Evolutionary conservation across 2,113 vertebrate genomes (phyloP).

Genomic region (Charina bottae): DNA sequence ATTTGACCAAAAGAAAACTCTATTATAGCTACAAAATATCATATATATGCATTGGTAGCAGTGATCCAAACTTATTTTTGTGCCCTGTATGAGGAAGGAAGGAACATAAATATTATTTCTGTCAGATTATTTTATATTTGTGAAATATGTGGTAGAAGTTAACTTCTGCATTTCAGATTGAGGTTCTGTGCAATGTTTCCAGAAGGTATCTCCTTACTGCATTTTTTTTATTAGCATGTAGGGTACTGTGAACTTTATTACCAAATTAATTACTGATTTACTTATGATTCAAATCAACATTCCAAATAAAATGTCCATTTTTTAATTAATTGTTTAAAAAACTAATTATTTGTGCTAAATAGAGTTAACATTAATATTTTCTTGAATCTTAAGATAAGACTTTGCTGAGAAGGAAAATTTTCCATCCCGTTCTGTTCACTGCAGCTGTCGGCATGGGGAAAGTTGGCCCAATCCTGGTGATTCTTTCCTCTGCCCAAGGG

Average conservation of each 20-base stretch:
- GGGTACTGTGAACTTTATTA: neutral
- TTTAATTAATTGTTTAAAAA: neutral
- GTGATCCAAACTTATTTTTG: neutral
- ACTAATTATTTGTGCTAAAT: neutral
- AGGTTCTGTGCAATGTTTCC: slow-evolving; percentile 1
- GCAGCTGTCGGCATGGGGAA: neutral
- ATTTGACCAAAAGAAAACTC: slow-evolving; percentile 24
- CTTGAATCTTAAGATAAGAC: neutral
- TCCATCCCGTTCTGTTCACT: neutral
- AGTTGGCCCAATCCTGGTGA: neutral
- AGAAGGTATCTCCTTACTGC: slow-evolving; percentile 23
- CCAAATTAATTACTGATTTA: neutral
- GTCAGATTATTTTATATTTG: neutral
- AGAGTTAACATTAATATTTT: neutral
- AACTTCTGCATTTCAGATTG: neutral
- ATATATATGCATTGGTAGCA: neutral
- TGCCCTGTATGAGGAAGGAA: neutral
- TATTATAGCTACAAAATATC: slow-evolving; percentile 19
- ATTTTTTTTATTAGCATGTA: neutral
- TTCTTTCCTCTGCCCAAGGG: neutral
- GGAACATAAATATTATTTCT: neutral
- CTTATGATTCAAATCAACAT: neutral
- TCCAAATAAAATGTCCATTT: neutral
- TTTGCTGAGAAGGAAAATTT: neutral
- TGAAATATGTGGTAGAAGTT: slow-evolving; percentile 25